Evolutionary conservation across 1,140 invertebrate genomes (phyloP).

Genomic region (Camponotus vicinus): DNA sequence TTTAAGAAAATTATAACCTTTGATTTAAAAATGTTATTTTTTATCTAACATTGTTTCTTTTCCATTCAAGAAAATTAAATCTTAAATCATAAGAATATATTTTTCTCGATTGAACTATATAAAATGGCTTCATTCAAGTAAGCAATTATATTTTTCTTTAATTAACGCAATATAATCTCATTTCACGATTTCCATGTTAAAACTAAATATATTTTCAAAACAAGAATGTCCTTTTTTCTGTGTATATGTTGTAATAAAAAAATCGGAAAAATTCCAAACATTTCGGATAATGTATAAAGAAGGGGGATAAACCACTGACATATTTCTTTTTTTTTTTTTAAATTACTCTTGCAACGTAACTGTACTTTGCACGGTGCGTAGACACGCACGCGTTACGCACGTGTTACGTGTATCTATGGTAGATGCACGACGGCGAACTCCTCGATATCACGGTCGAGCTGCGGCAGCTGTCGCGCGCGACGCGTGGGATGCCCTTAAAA

Average conservation of each 20-base stretch:
- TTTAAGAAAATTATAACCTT: too few species aligned
- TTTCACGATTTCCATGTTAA: too few species aligned
- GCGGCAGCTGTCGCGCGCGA: constrained; percentile 74
- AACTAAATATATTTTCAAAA: too few species aligned
- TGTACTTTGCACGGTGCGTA: not conserved
- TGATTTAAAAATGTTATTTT: too few species aligned
- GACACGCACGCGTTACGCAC: not conserved
- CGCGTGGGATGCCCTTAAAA: constrained; percentile 77
- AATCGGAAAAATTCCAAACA: not conserved
- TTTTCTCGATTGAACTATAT: too few species aligned
- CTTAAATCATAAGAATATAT: too few species aligned
- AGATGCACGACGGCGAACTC: constrained; percentile 17
- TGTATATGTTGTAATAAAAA: not conserved
- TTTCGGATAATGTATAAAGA: not conserved
- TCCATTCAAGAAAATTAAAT: too few species aligned
- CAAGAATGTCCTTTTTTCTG: too few species aligned
- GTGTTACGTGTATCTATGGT: constrained; percentile 10
- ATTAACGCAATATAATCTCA: too few species aligned
- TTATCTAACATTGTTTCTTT: too few species aligned
- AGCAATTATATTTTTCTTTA: too few species aligned
- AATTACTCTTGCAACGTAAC: not conserved
- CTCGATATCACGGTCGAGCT: constrained; percentile 43
- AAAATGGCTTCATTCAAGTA: too few species aligned
- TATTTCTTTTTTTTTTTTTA: not conserved
- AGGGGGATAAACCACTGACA: not conserved